These are phyloP conservation scores for Macquaria ambigua DNA, from an alignment of 2,113 vertebrate genomes.

Conservation along the genomic window DNA sequence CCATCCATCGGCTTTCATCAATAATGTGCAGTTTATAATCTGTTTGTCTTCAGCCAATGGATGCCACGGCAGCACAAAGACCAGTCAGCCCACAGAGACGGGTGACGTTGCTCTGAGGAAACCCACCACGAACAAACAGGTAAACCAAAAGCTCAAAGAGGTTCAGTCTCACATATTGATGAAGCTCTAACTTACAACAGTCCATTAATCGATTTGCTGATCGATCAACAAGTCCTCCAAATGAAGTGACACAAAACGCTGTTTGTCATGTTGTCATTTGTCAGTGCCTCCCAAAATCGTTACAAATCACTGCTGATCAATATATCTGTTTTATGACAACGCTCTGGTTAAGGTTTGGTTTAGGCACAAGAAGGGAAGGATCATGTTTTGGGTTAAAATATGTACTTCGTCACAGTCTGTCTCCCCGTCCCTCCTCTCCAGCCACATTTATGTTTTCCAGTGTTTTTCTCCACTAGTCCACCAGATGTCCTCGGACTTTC, in stretches of 20 bases:
- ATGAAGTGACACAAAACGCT: background rate
- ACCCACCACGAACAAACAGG: slow-evolving; percentile 44
- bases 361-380: background rate
- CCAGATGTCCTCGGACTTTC: too few species aligned
- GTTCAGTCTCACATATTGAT: background rate
- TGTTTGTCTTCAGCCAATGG: slow-evolving; percentile 41
- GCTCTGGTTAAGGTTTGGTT: background rate
- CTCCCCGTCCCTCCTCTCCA: too few species aligned
- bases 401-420: too few species aligned
- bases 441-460: too few species aligned
- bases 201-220: background rate
- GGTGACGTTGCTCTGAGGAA: slow-evolving; percentile 48
- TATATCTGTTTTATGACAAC: too few species aligned
- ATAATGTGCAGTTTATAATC: background rate
- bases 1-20: background rate
- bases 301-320: too few species aligned
- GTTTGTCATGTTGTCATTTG: background rate
- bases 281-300: too few species aligned
- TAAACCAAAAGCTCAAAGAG: background rate
- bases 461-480: too few species aligned
- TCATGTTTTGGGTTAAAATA: background rate
- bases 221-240: background rate
- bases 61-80: slow-evolving; percentile 19
- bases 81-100: background rate
- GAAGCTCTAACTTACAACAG: background rate